Evolutionary conservation across 1,140 invertebrate genomes (phyloP).

Genomic region (Scaptomyza hsui): DNA sequence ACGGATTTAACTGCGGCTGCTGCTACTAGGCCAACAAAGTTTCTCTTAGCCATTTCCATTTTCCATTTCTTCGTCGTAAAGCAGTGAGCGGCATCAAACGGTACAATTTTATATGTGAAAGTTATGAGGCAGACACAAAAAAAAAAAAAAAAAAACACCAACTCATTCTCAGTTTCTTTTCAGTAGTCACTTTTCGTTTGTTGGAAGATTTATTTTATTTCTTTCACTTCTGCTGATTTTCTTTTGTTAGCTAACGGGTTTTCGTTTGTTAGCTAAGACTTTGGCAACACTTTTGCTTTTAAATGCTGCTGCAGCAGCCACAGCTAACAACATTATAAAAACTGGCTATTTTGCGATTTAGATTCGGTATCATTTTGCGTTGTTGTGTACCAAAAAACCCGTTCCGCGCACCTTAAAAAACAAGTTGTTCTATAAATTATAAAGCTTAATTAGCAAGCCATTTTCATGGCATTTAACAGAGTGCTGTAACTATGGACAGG

Average conservation of each 20-base stretch:
- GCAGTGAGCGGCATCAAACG: constrained; percentile 49
- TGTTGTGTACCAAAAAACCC: constrained; percentile 65
- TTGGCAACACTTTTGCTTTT: constrained; percentile 76
- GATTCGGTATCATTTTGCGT: constrained; percentile 59
- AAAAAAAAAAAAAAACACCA: constrained; percentile 13
- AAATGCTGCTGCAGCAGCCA: constrained; percentile 22
- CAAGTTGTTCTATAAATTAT: constrained; percentile 75
- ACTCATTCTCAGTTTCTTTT: constrained; percentile 58
- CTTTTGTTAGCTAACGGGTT: constrained; percentile 63
- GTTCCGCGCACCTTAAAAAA: constrained; percentile 69
- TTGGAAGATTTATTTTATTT: constrained; percentile 40
- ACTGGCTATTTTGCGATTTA: constrained; percentile 70
- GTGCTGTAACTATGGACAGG: constrained; percentile 2
- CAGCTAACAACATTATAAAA: constrained; percentile 19
- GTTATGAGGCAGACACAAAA: constrained; percentile 47
- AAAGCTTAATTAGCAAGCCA: constrained; percentile 60
- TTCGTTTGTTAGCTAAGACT: constrained; percentile 29
- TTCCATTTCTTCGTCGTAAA: constrained; percentile 48
- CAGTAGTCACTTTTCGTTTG: constrained; percentile 35
- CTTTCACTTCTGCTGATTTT: constrained; percentile 51
- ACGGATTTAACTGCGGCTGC: background rate
- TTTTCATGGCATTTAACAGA: constrained; percentile 64
- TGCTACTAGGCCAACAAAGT: constrained; percentile 40
- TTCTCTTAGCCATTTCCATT: constrained; percentile 36
- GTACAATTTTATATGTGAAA: constrained; percentile 73